These are phyloP conservation scores for Calliphora vomitoria DNA, from an alignment of 2,888 invertebrate species.

Conservation along the genomic window DNA sequence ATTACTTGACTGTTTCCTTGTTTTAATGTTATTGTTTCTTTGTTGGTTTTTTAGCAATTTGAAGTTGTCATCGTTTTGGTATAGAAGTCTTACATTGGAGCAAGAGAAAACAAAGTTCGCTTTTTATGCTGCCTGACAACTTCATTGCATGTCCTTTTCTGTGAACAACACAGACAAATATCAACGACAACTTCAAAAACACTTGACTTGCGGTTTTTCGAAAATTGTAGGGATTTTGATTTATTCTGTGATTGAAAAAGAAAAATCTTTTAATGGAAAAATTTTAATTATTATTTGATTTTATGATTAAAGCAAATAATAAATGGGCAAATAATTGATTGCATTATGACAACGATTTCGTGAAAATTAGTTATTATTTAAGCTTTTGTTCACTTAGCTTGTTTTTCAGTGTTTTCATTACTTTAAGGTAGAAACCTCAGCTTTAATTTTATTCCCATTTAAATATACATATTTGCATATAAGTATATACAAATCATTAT, in stretches of 20 bases:
- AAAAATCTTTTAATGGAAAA: constrained; percentile 11
- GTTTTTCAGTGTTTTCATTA: no score
- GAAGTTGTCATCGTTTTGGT: constrained; percentile 63
- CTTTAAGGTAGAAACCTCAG: no score
- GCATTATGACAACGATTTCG: no score
- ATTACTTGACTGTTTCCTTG: constrained; percentile 37
- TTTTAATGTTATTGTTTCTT: constrained; percentile 22
- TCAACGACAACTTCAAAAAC: constrained; percentile 34
- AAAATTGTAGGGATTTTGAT: background rate
- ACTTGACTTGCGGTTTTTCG: constrained; percentile 41
- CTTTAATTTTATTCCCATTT: no score
- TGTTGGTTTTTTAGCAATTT: constrained; percentile 41
- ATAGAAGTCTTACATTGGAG: background rate
- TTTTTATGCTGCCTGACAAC: constrained; percentile 63
- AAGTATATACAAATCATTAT: no score
- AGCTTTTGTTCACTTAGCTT: no score
- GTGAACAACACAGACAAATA: background rate
- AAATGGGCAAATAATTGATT: background rate
- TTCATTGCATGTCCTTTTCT: constrained; percentile 62
- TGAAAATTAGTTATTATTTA: no score
- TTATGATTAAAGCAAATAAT: background rate
- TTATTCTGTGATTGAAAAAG: background rate
- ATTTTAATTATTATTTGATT: constrained; percentile 52
- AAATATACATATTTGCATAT: no score
- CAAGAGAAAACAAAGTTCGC: constrained; percentile 23